phyloP scores from a whole-genome alignment of 2,113 vertebrate genomes.

The Bubo bubo region DNA sequence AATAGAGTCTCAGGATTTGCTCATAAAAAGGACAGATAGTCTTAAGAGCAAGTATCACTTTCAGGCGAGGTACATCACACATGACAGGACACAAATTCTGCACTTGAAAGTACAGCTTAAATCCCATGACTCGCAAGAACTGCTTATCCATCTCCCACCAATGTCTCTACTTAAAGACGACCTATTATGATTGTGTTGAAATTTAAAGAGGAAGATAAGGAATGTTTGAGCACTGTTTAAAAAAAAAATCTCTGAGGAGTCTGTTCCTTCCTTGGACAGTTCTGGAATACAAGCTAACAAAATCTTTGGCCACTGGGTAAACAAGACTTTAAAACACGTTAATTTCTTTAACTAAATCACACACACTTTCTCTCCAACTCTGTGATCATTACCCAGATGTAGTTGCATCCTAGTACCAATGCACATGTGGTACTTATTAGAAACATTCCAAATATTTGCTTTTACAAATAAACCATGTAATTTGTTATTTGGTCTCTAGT shows the following conservation, averaged over 20 bases:
- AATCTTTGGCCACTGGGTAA: background rate
- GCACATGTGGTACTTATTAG: background rate
- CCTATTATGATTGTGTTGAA: background rate
- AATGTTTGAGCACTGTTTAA: background rate
- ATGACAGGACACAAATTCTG: background rate
- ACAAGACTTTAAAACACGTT: background rate
- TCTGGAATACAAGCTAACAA: background rate
- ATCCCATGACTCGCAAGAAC: background rate
- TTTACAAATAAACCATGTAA: background rate
- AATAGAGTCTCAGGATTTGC: background rate
- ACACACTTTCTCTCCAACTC: background rate
- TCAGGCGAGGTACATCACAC: background rate
- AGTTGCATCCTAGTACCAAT: background rate
- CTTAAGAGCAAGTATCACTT: background rate
- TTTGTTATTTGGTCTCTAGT: background rate
- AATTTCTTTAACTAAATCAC: background rate
- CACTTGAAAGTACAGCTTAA: background rate
- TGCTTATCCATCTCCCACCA: background rate
- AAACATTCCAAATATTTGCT: background rate
- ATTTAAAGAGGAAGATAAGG: background rate
- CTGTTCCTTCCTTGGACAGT: background rate
- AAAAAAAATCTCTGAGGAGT: background rate
- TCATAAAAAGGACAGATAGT: background rate
- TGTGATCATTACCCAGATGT: background rate
- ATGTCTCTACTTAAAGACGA: background rate